phyloP scores from a whole-genome alignment of 2,113 vertebrate species.

The Apteryx owenii region DNA sequence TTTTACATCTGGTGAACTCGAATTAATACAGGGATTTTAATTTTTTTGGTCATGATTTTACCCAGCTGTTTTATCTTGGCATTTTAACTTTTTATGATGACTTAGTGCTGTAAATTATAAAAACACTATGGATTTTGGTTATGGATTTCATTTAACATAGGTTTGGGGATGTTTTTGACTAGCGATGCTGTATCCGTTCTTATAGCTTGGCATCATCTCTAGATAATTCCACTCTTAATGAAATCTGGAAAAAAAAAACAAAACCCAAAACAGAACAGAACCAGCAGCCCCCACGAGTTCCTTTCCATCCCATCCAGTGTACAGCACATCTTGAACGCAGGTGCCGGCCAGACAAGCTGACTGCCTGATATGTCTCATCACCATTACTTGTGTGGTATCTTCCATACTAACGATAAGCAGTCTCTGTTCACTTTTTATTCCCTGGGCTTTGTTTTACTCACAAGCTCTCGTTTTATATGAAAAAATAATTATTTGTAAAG shows the following conservation, averaged over 20 bases:
- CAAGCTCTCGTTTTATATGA: background rate
- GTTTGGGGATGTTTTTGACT: background rate
- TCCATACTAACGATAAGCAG: background rate
- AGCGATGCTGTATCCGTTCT: background rate
- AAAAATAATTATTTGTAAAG: background rate
- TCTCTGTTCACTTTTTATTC: background rate
- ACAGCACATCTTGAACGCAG: conserved; percentile 19
- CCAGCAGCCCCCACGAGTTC: fast-evolving
- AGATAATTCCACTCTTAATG: background rate
- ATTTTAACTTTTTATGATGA: background rate
- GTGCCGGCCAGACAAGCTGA: conserved; percentile 1
- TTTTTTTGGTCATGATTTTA: background rate
- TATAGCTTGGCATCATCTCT: background rate
- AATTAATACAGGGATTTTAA: background rate
- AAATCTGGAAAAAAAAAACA: background rate
- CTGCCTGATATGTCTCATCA: background rate
- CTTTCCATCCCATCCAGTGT: background rate
- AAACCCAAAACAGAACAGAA: background rate
- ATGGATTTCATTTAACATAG: background rate
- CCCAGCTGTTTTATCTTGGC: background rate
- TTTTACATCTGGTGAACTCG: background rate
- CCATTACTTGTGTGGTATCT: background rate
- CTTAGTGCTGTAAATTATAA: background rate
- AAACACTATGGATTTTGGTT: background rate
- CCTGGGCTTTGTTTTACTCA: background rate